Evolutionary conservation across 2,888 invertebrate genomes (phyloP), one percentile per base, ranked within the genome.

Genomic region (Trypoxylon attenuatum): DNA sequence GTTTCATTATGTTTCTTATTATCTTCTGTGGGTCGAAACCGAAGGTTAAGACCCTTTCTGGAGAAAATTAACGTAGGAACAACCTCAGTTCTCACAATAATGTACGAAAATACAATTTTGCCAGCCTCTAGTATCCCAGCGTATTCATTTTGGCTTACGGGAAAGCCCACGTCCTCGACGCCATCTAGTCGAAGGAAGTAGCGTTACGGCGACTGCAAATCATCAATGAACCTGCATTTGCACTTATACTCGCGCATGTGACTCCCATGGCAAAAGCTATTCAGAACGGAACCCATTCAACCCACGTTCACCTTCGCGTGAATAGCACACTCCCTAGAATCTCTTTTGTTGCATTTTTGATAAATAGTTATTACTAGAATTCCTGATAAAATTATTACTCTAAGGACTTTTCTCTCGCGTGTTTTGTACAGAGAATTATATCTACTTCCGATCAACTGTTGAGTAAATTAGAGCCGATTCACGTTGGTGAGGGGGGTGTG

Each of bases 21-120:
- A 6, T 4, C 5, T 15, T 4, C 5, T 3, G 0, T 68, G 79
- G 84, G 78, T 79, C 82, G 22, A 76, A 79, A 78, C 82, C 77
- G 66, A 29, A 39, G 76, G 78, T 66, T 69, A 69, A 69, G 80
- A 84, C 79, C 85, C 82, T 84, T 83, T 82, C 85, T 62, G 46
- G 85, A 85, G 27, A 85, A 83, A 85, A 50, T 85, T 60, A 83
- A 84, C 80, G 80, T 77, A 77, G 67, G 80, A 83, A 83, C 79
- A 79, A 79, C 67, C 73, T 71, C 65, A 52, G 70, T 79, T 77
- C 71, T 33, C 33, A 6, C 33, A 13, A n/a, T n/a, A n/a, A n/a
- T n/a, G n/a, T n/a, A n/a, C n/a, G n/a, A n/a, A n/a, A n/a, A n/a
- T n/a, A n/a, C n/a, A n/a, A n/a, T n/a, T n/a, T n/a, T n/a, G n/a